phyloP scores from a whole-genome alignment of 2,113 vertebrate genomes.

The Ibidorhyncha struthersii region DNA sequence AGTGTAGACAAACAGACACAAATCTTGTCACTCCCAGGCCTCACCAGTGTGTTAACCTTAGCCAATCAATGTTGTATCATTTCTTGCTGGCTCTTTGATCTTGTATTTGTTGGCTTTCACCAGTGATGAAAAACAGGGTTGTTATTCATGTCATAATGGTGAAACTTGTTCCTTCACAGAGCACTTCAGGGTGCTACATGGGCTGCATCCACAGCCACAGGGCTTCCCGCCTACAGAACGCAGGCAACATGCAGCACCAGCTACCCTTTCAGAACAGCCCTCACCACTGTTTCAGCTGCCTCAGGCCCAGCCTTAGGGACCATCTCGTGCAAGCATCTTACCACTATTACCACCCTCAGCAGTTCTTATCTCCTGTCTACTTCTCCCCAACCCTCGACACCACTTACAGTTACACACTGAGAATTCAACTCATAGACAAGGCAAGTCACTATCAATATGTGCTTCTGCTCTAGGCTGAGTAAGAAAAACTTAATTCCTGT shows the following conservation, averaged over 20 bases:
- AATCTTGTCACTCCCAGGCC: not conserved
- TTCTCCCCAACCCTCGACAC: not conserved
- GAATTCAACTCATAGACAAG: not conserved
- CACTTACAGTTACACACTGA: not conserved
- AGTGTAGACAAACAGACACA: not conserved
- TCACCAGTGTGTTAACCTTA: not conserved
- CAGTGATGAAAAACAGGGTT: not conserved
- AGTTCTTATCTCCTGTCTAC: not conserved
- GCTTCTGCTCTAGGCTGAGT: not conserved
- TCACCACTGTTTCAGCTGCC: not conserved
- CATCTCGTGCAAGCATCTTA: not conserved
- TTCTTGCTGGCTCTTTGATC: not conserved
- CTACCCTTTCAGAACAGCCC: fast-evolving
- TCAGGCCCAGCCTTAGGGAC: not conserved
- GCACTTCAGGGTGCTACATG: fast-evolving
- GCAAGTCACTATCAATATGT: not conserved
- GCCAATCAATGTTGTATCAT: fast-evolving
- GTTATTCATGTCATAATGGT: fast-evolving
- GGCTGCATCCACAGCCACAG: not conserved
- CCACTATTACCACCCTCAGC: not conserved
- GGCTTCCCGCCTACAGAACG: not conserved
- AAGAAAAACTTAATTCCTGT: not conserved
- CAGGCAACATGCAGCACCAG: fast-evolving
- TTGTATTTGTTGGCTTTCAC: not conserved
- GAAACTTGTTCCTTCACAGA: not conserved